Evolutionary conservation across 2,113 vertebrate genomes (phyloP).

Genomic region (Regulus satrapa): DNA sequence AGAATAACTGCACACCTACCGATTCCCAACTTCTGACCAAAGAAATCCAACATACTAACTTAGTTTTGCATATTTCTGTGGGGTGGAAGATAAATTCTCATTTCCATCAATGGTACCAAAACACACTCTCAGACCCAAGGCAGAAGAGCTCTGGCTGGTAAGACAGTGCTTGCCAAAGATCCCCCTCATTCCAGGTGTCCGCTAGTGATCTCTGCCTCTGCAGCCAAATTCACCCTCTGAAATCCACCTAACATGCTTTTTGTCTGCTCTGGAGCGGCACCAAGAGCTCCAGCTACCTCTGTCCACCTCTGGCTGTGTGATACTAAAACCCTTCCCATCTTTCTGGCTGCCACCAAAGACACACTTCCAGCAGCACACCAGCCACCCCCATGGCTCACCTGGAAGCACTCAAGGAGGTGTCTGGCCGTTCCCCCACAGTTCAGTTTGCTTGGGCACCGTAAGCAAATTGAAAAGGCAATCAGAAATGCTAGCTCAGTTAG

Average conservation of each 20-base stretch:
- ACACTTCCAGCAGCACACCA: neutral
- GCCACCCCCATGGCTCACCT: neutral
- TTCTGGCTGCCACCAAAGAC: neutral
- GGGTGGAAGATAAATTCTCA: neutral
- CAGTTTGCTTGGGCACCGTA: neutral
- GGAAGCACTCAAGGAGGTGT: neutral
- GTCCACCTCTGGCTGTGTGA: neutral
- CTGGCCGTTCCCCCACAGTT: neutral
- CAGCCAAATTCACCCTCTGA: neutral
- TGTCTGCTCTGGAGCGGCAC: neutral
- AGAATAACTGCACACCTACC: neutral
- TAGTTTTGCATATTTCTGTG: neutral
- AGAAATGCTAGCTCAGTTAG: neutral
- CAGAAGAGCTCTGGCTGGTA: neutral
- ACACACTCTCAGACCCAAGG: neutral
- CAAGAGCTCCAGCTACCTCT: neutral
- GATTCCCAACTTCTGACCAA: neutral
- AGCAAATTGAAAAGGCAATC: neutral
- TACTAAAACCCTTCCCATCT: neutral
- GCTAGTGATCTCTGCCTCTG: neutral
- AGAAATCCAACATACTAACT: neutral
- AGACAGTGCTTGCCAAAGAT: neutral
- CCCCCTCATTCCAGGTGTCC: neutral
- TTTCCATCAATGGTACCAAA: neutral
- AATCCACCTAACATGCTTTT: neutral